Evolutionary conservation across 2,888 invertebrate genomes (phyloP).

Genomic region (Sinohyriopsis cumingii): DNA sequence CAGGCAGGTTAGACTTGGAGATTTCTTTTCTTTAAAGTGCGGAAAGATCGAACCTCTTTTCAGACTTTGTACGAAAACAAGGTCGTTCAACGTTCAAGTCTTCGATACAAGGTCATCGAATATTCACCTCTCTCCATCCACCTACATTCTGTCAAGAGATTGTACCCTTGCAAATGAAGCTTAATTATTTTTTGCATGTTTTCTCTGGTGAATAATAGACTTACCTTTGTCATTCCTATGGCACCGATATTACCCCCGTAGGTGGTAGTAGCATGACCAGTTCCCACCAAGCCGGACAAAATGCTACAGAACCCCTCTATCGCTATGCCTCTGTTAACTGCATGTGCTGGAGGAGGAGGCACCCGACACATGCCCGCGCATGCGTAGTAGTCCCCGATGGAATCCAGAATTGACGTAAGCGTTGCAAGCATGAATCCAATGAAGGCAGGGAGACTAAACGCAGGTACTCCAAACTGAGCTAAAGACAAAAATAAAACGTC

Average conservation of each 20-base stretch:
- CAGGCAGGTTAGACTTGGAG: too few species aligned
- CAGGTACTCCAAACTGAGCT: constrained; percentile 55
- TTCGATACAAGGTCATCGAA: too few species aligned
- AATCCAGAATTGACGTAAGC: constrained; percentile 58
- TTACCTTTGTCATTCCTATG: constrained; percentile 87
- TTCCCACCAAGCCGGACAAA: constrained; percentile 86
- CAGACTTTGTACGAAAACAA: too few species aligned
- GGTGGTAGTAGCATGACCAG: constrained; percentile 89
- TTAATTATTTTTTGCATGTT: too few species aligned
- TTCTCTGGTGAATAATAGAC: background rate
- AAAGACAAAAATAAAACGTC: constrained; percentile 1
- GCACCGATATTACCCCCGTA: constrained; percentile 93
- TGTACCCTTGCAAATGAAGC: too few species aligned
- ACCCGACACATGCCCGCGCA: constrained; percentile 81
- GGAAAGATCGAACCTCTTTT: too few species aligned
- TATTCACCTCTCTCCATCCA: too few species aligned
- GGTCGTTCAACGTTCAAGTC: too few species aligned
- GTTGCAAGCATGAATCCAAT: constrained; percentile 56
- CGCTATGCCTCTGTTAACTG: constrained; percentile 81
- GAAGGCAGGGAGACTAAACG: constrained; percentile 46
- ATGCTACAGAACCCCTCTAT: constrained; percentile 87
- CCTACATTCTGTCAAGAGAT: too few species aligned
- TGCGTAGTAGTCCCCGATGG: constrained; percentile 89
- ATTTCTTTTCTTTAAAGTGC: too few species aligned
- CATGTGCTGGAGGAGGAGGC: constrained; percentile 86